These are phyloP conservation scores for Jordanella pulchra DNA, from an alignment of 2,797 vertebrate species.

Conservation along the genomic window DNA sequence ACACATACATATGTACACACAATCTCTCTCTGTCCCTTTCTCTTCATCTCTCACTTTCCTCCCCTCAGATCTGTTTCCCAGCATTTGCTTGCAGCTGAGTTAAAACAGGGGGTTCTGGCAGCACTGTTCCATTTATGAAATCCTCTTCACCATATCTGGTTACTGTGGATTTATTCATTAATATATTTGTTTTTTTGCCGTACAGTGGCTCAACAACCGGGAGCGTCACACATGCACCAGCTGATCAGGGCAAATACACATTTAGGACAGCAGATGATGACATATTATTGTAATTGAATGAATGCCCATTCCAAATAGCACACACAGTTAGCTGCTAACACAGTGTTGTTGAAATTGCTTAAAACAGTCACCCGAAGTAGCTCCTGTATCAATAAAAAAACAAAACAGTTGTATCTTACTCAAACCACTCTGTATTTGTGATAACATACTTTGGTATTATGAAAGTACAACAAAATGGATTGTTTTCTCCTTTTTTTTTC, in stretches of 20 bases:
- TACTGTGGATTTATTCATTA: too few species aligned
- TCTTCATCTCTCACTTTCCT: constrained; percentile 25
- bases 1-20: constrained; percentile 6
- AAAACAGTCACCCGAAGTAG: neutral
- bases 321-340: neutral
- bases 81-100: constrained; percentile 45
- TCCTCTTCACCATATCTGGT: constrained; percentile 46
- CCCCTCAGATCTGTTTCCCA: constrained; percentile 46
- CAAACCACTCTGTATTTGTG: neutral
- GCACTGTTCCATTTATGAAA: constrained; percentile 54
- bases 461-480: neutral
- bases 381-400: neutral
- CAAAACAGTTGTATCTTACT: neutral
- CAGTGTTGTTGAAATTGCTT: constrained; percentile 1
- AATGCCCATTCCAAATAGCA: neutral
- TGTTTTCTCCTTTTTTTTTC: neutral
- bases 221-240: constrained; percentile 38
- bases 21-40: constrained; percentile 35
- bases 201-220: constrained; percentile 56
- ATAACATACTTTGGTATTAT: neutral
- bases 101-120: constrained; percentile 56
- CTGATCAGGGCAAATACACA: constrained; percentile 12
- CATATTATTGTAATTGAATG: neutral
- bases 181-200: constrained; percentile 51
- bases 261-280: constrained; percentile 27